Evolutionary conservation across 2,113 vertebrate species (phyloP).

Genomic region (Callospermophilus lateralis): DNA sequence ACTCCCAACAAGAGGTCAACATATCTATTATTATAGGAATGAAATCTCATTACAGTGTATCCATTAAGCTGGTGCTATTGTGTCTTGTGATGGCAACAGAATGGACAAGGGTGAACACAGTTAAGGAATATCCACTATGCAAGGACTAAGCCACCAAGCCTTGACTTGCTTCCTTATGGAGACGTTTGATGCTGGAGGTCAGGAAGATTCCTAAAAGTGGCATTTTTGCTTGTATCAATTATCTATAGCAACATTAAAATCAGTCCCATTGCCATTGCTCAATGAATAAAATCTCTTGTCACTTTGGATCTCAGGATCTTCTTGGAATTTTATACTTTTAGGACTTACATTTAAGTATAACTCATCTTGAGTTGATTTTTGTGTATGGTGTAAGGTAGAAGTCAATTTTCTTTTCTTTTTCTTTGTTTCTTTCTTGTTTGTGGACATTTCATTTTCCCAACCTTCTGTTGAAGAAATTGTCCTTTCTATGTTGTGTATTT

Average conservation of each 20-base stretch:
- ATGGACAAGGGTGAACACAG: neutral
- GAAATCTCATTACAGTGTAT: neutral
- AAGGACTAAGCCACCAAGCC: neutral
- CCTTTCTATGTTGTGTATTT: neutral
- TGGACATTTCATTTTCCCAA: neutral
- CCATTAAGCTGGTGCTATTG: neutral
- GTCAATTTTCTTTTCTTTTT: neutral
- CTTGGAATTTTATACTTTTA: neutral
- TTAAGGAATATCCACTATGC: neutral
- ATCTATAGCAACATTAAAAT: neutral
- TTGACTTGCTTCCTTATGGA: neutral
- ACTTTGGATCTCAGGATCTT: too few species aligned
- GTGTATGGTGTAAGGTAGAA: neutral
- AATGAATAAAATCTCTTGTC: too few species aligned
- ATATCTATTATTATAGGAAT: neutral
- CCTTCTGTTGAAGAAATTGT: neutral
- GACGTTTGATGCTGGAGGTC: neutral
- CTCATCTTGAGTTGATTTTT: neutral
- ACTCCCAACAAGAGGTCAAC: neutral
- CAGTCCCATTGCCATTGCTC: neutral
- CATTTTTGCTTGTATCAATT: neutral
- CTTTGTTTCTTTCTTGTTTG: neutral
- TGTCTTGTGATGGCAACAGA: neutral
- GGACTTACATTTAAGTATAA: neutral
- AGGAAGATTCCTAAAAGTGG: neutral